Percentiles rank a stretch among this genome's conserved stretches.
phyloP scores from a whole-genome alignment of 2,888 invertebrate genomes.

The Lepidonotus clava region DNA sequence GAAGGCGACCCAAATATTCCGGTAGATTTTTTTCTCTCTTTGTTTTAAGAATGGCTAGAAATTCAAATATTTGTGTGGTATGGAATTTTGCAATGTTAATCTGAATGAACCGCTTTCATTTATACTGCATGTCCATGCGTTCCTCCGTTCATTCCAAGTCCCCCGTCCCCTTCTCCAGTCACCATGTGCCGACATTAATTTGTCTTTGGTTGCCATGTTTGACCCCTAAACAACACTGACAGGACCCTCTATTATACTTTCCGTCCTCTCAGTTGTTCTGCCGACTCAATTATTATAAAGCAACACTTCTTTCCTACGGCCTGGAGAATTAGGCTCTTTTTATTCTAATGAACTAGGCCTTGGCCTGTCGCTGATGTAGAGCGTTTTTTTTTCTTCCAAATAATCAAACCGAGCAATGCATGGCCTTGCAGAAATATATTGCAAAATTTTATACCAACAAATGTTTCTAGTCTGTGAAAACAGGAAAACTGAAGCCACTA shows the following conservation, averaged over 20 bases:
- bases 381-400: too few species aligned
- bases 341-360: too few species aligned
- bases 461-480: constrained; percentile 48
- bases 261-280: too few species aligned
- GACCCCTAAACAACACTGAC: too few species aligned
- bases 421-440: constrained; percentile 29
- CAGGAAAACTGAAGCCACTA: constrained; percentile 3
- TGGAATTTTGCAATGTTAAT: constrained; percentile 45
- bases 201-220: too few species aligned
- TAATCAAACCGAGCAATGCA: neutral
- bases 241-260: too few species aligned
- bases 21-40: constrained; percentile 34
- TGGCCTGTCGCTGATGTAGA: too few species aligned
- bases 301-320: too few species aligned
- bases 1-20: constrained; percentile 52
- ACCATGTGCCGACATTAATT: neutral
- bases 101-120: neutral
- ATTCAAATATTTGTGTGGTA: constrained; percentile 44
- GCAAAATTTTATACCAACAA: constrained; percentile 51
- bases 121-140: neutral
- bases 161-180: neutral
- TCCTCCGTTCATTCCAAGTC: neutral
- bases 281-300: too few species aligned
- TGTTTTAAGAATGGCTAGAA: constrained; percentile 30
- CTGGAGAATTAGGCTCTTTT: too few species aligned